Evolutionary conservation across 2,888 invertebrate species (phyloP), one percentile per base, ranked within the genome.

Genomic region (Drosophila lacicola): DNA sequence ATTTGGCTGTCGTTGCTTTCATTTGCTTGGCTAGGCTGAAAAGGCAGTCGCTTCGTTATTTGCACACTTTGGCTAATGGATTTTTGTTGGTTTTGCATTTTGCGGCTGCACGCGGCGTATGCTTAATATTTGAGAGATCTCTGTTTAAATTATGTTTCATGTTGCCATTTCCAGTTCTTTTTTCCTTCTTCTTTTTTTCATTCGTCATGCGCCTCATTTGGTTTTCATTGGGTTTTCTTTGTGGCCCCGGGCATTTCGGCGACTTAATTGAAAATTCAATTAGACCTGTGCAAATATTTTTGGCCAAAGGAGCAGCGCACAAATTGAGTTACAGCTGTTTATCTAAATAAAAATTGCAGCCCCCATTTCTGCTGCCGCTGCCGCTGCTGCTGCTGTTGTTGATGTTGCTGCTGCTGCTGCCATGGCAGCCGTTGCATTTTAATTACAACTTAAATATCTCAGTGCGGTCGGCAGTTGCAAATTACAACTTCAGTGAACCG

Each of bases 221-320:
- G 63, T 55, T 82, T 77, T 80, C 74, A 67, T 78, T 51, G 70
- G 55, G 34, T 41, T 36, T 21, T 65, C 36, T 64, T 68, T 63
- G 34, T 37, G 14, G 46, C 54, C 57, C 51, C 46, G 60, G 68
- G 70, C 74, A 66, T 71, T 79, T 77, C 69, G 64, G 74, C 80
- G 83, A 81, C 86, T 81, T 87, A 87, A 86, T 85, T 87, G 85
- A 87, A 86, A 86, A 87, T 86, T 86, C 85, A 86, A 86, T 86
- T 86, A 86, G 87, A 86, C 80, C 88, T 87, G 88, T 76, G 82
- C 85, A 86, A 86, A 85, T 85, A 85, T 87, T 87, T 87, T 84
- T 84, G 63, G 72, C 53, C 74, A 61, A 70, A 65, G 57, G 63
- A 63, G 62, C 53, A 44, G 61, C 61, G 57, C 61, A 55, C 65